Base-by-base conservation (phyloP, 2,888 invertebrate species). In the Pristionchus japonicus region DNA sequence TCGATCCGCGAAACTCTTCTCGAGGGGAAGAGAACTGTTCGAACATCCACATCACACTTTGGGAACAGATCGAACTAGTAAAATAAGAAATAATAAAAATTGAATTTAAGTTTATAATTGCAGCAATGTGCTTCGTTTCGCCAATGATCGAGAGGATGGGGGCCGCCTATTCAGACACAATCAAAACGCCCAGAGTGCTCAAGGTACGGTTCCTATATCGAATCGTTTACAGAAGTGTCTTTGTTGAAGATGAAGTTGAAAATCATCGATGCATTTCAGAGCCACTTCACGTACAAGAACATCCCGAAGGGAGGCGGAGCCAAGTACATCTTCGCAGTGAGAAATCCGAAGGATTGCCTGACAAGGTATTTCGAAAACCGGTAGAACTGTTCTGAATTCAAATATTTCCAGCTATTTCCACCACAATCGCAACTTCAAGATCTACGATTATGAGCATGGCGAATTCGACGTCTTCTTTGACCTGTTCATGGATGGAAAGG, bases 111-210 rank as follows among this genome's bases (percentile, higher is more conserved):
- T 31, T 3, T 27, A 13, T 17, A 64, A 17, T 64, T 85, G 13
- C 80, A 87, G 87, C 77, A 9, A 89, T 94, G 70, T 93, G 92
- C 89, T 82, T 92, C 27, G 92, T 92, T 49, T 92, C 92, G 20
- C 94, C 94, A 37, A 94, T 94, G 94, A 94, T 94, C 87, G 94
- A 94, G 88, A 88, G 93, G 27, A 93, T 94, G 93, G 94, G 94
- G 17, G 94, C 92, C 13, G 89, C 89, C 9, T 94, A 91, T 89
- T 90, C 90, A n/a, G 91, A 93, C 64, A 89, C 90, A 17, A 90
- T 94, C 85, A 88, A 90, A 74, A 90, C 89, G 15, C 94, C 94
- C 4, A 91, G 94, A 37, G 91, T 94, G 31, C 89, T 94, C 82
- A 94, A 94, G 87, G 89, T 89, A 43, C n/a, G n/a, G 4, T n/a